phyloP scores from a whole-genome alignment of 2,113 vertebrate genomes.

The Amia ocellicauda region DNA sequence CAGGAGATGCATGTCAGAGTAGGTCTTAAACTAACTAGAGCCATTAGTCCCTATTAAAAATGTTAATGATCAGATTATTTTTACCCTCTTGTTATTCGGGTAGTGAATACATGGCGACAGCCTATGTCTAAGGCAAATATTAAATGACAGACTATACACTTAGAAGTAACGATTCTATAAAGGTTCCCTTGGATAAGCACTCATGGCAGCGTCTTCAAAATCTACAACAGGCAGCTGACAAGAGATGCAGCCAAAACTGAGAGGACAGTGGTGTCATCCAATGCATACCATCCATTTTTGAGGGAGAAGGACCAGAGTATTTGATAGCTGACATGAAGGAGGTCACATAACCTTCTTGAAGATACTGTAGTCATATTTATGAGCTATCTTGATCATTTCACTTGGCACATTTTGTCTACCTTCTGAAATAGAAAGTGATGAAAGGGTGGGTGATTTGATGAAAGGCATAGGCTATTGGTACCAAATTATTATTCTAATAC shows the following conservation, averaged over 20 bases:
- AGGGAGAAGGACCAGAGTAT: not conserved
- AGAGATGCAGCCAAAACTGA: not conserved
- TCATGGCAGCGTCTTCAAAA: not conserved
- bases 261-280: not conserved
- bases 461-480: too few species aligned
- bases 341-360: not conserved
- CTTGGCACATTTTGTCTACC: too few species aligned
- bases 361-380: not conserved
- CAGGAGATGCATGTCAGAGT: too few species aligned
- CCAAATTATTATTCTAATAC: too few species aligned
- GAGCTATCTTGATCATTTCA: not conserved
- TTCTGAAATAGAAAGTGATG: not conserved
- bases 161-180: not conserved
- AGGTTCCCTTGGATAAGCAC: not conserved
- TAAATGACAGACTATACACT: not conserved
- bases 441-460: not conserved
- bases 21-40: too few species aligned
- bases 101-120: too few species aligned
- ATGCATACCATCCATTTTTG: not conserved
- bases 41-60: too few species aligned
- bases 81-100: too few species aligned
- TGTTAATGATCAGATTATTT: too few species aligned
- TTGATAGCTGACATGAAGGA: not conserved
- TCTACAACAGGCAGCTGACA: not conserved
- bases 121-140: not conserved